phyloP scores from a whole-genome alignment of 2,113 vertebrate genomes.

The Piprites chloris region DNA sequence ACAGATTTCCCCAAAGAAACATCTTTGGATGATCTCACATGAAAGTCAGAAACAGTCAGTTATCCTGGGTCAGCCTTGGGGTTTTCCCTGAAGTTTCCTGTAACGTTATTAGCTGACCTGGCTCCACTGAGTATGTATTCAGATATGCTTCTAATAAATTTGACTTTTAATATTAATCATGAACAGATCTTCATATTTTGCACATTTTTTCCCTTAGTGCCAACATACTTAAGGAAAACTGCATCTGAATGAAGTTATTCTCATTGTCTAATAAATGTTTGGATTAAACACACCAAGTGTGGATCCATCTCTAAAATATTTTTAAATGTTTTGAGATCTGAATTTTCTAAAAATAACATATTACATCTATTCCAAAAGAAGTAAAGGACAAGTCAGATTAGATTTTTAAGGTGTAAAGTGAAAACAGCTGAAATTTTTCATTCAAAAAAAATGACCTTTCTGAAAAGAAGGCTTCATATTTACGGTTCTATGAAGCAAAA shows the following conservation, averaged over 20 bases:
- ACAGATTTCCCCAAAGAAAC: background rate
- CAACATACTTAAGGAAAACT: background rate
- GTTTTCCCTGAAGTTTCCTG: background rate
- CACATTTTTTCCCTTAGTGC: background rate
- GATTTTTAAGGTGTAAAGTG: background rate
- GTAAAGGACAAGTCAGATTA: background rate
- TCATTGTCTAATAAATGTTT: background rate
- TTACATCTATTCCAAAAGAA: background rate
- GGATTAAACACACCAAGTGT: background rate
- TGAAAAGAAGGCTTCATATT: background rate
- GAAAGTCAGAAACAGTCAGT: background rate
- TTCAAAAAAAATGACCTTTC: background rate
- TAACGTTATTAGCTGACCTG: background rate
- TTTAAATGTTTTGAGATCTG: background rate
- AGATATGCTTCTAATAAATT: background rate
- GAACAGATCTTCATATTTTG: background rate
- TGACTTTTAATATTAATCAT: background rate
- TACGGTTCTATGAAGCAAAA: rapidly evolving
- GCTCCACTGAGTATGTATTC: background rate
- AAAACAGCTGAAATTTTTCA: background rate
- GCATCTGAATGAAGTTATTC: background rate
- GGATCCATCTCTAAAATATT: background rate
- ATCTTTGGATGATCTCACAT: background rate
- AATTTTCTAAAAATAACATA: background rate
- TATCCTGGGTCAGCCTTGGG: background rate